Conservation (phyloP, 1,140 invertebrate genomes). For the Fopius arisanus region DNA sequence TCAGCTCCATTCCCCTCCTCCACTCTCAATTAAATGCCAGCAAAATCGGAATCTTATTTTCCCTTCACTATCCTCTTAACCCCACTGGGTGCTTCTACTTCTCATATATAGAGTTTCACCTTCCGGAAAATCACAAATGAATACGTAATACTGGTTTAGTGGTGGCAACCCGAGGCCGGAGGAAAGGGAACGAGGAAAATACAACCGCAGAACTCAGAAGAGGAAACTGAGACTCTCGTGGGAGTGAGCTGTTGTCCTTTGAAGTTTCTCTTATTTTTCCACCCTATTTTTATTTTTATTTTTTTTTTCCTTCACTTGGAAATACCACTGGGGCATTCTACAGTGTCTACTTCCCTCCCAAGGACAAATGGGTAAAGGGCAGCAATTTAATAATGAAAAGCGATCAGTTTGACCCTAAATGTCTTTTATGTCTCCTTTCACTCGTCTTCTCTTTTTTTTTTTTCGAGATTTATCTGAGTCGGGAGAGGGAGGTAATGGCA, state of each 20-base stretch:
- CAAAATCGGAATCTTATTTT: slow-evolving; percentile 61
- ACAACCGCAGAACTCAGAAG: slow-evolving; percentile 1
- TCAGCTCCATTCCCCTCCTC: neutral
- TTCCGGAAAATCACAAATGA: slow-evolving; percentile 56
- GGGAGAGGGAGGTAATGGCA: neutral
- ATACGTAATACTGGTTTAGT: slow-evolving; percentile 52
- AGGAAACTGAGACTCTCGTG: slow-evolving; percentile 28
- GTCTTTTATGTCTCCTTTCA: neutral
- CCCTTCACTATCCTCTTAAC: slow-evolving; percentile 33
- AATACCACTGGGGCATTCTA: slow-evolving; percentile 6
- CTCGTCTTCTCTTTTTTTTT: neutral
- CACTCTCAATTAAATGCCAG: slow-evolving; percentile 55
- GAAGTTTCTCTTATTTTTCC: slow-evolving; percentile 29
- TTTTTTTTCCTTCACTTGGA: slow-evolving; percentile 7
- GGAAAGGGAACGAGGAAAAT: slow-evolving; percentile 3
- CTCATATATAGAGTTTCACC: slow-evolving; percentile 20
- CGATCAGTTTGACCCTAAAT: slow-evolving; percentile 20
- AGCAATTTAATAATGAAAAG: slow-evolving; percentile 35
- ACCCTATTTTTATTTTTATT: neutral
- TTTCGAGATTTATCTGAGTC: neutral
- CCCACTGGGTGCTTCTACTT: slow-evolving; percentile 31
- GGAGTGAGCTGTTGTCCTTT: slow-evolving; percentile 36
- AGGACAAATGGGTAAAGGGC: slow-evolving; percentile 29
- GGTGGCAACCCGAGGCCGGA: neutral
- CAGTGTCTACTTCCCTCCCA: neutral